Evolutionary conservation across 2,113 vertebrate species (phyloP).

Genomic region (Phalacrocorax brasilianus): DNA sequence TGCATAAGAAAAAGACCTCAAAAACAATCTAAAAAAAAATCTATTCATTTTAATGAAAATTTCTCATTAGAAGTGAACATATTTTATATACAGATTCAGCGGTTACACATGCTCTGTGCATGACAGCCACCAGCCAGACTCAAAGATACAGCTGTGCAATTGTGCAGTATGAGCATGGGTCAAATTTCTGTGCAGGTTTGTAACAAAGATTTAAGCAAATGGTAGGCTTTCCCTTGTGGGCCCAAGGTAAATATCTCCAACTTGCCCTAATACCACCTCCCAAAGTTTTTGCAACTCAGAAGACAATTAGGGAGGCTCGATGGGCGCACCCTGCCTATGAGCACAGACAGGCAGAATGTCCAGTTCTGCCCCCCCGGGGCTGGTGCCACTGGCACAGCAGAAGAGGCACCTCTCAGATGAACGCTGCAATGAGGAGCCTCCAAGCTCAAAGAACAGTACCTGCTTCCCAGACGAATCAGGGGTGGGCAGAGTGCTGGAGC

Average conservation of each 20-base stretch:
- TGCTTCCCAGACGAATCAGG: background rate
- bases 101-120: accelerated
- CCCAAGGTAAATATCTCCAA: background rate
- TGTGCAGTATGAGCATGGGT: accelerated
- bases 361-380: background rate
- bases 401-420: background rate
- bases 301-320: background rate
- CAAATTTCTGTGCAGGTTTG: background rate
- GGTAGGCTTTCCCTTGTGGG: background rate
- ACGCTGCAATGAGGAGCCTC: background rate
- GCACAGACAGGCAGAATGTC: too few relatives aligned
- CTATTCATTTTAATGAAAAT: background rate
- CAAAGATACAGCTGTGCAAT: background rate
- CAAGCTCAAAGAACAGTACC: background rate
- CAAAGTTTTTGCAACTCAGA: background rate
- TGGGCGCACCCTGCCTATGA: background rate
- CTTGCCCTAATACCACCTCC: background rate
- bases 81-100: background rate
- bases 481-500: background rate
- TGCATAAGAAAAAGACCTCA: background rate
- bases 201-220: background rate
- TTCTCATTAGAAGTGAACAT: background rate
- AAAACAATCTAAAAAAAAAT: background rate
- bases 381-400: background rate
- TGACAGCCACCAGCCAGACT: background rate